Evolutionary conservation across 2,797 vertebrate genomes (phyloP), one percentile per base, ranked within the genome.

Genomic region (Aeoliscus strigatus): DNA sequence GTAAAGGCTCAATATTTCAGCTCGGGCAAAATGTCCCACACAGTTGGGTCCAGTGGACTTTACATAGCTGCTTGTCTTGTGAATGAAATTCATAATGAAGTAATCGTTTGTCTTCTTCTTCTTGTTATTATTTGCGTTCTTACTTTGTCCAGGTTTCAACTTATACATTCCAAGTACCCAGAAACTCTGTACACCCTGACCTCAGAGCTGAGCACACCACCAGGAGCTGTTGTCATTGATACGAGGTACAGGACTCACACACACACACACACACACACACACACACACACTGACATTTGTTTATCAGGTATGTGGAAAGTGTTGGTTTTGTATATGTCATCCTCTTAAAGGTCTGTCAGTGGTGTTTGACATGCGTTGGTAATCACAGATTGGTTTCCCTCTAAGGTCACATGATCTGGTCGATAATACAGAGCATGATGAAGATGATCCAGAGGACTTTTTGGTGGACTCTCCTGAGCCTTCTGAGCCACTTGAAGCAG

Each of bases 381-480:
- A n/a, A n/a, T n/a, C n/a, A n/a, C n/a, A n/a, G n/a, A n/a, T n/a
- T n/a, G n/a, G n/a, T n/a, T n/a, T n/a, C n/a, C n/a, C n/a, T 50
- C 3, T 18, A 50, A 81, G 83, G 31, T 39, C 30, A 13, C 14
- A 4, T 18, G 68, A 73, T 21, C 10, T 39, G 3, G 66, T 2
- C 1, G 23, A n/a, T 1, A 1, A 1, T 4, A 0, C 25, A 14
- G 71, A 73, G 0, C 25, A 37, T 0, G 15, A 53, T 0, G 56
- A 41, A 2, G 68, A 68, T 0, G 63, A 77, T 1, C n/a, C 30
- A 1, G 66, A 77, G 12, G 75, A 74, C 1, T 0, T 13, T 27
- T n/a, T 52, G 1, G 4, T 44, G 1, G 37, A 71, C 52, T 81
- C 83, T 4, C 81, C 81, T 26, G 77, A 77, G 53, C 81, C 78